Conservation (phyloP, 2,113 vertebrate genomes). For the Sitta europaea region DNA sequence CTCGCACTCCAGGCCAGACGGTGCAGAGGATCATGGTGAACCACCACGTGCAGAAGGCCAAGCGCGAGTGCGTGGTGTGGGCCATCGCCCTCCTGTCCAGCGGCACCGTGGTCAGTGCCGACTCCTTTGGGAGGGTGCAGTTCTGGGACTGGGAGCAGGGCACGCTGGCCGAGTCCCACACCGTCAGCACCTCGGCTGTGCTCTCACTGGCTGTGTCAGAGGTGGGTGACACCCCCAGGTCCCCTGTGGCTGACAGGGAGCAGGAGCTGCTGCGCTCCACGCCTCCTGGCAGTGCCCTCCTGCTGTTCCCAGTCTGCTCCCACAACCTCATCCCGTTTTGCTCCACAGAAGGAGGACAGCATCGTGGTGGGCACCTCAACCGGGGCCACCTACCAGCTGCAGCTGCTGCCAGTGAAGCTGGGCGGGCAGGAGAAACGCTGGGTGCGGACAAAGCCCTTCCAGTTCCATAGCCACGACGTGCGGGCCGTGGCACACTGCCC, state of each 20-base stretch:
- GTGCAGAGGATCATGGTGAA: constrained; percentile 83
- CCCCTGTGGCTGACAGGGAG: fast-evolving
- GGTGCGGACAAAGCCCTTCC: constrained; percentile 89
- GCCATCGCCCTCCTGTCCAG: constrained; percentile 82
- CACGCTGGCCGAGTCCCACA: constrained; percentile 80
- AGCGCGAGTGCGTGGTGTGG: constrained; percentile 85
- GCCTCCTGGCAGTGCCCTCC: fast-evolving
- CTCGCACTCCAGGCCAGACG: constrained; percentile 66
- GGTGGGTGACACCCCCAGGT: constrained; percentile 47
- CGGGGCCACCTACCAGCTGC: constrained; percentile 87
- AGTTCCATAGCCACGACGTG: constrained; percentile 90
- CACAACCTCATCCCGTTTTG: fast-evolving
- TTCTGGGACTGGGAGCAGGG: constrained; percentile 88
- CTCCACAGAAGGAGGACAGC: constrained; percentile 85
- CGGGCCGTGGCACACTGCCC: constrained; percentile 82
- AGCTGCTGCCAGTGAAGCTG: constrained; percentile 77
- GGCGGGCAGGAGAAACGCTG: constrained; percentile 78
- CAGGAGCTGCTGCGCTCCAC: fast-evolving
- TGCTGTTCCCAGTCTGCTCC: background rate
- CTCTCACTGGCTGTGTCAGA: constrained; percentile 79
- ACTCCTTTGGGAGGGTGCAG: constrained; percentile 90
- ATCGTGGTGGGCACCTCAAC: constrained; percentile 87
- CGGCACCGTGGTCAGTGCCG: constrained; percentile 81
- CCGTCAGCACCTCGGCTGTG: constrained; percentile 80
- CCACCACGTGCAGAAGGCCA: constrained; percentile 57